phyloP scores from a whole-genome alignment of 2,113 vertebrate genomes.

The Dinomys branickii region DNA sequence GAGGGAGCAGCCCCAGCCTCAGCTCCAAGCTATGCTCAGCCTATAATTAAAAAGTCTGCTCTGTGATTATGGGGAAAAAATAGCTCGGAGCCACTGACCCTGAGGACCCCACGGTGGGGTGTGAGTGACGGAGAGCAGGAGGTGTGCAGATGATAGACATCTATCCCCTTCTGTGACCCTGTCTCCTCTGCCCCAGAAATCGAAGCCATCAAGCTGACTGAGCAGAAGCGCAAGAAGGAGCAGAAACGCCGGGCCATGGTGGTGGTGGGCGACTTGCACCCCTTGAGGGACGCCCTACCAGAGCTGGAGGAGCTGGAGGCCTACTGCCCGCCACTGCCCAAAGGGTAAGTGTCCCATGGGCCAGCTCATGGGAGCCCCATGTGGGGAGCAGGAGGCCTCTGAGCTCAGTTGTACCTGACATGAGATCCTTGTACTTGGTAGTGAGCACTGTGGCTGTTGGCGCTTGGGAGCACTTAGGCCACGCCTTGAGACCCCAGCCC shows the following conservation, averaged over 20 bases:
- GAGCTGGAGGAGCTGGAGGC: slow-evolving; percentile 89
- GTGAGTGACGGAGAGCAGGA: not conserved
- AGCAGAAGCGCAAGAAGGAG: slow-evolving; percentile 87
- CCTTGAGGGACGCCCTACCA: slow-evolving; percentile 92
- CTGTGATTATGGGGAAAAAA: slow-evolving; percentile 46
- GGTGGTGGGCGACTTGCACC: slow-evolving; percentile 94
- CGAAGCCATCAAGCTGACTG: slow-evolving; percentile 89
- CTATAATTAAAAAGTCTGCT: slow-evolving; percentile 11
- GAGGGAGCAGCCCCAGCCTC: not conserved
- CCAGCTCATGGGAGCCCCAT: not conserved
- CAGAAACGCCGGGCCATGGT: slow-evolving; percentile 87
- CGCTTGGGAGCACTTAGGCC: not conserved
- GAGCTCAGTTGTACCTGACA: not conserved
- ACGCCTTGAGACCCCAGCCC: not conserved
- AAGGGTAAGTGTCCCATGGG: slow-evolving; percentile 73
- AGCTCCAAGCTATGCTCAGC: not conserved
- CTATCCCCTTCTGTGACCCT: not conserved
- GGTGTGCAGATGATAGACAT: not conserved
- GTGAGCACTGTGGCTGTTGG: not conserved
- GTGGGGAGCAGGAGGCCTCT: not conserved
- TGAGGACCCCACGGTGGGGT: not conserved
- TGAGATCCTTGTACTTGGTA: not conserved
- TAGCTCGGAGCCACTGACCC: not conserved
- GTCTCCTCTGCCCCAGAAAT: slow-evolving; percentile 88
- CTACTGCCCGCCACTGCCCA: slow-evolving; percentile 58